Evolutionary conservation across 1,140 invertebrate genomes (phyloP).

Genomic region (Lutraria rhynchaena): DNA sequence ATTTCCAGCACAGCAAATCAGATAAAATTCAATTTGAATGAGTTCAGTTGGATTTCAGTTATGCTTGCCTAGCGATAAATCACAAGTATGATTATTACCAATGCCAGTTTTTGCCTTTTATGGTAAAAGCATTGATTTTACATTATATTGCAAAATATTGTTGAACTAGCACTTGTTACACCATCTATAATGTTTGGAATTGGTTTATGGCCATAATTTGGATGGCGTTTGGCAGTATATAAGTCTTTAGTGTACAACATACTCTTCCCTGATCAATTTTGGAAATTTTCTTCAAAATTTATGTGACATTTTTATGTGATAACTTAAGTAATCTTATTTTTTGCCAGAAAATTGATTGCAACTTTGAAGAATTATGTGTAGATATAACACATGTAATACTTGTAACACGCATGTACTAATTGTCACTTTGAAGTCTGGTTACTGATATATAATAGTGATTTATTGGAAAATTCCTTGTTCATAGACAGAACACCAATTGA

Average conservation of each 20-base stretch:
- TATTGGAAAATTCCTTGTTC: too few species aligned
- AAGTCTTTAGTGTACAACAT: background rate
- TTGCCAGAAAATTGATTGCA: too few species aligned
- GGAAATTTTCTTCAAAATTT: too few species aligned
- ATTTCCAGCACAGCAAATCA: background rate
- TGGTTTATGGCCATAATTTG: conserved; percentile 17
- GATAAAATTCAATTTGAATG: conserved; percentile 41
- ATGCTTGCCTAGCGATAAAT: conserved; percentile 39
- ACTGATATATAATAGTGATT: too few species aligned
- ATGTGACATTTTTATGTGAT: too few species aligned
- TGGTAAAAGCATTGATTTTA: conserved; percentile 50
- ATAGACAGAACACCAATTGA: too few species aligned
- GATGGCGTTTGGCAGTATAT: background rate
- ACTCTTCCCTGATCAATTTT: too few species aligned
- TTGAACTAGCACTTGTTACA: conserved; percentile 47
- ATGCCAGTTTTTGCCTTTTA: conserved; percentile 37
- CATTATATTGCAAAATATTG: conserved; percentile 33
- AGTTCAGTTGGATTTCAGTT: conserved; percentile 3
- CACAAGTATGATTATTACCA: background rate
- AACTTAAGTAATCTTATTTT: too few species aligned
- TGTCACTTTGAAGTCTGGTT: too few species aligned
- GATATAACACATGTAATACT: too few species aligned
- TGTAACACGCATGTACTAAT: too few species aligned
- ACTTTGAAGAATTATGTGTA: too few species aligned
- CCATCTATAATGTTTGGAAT: background rate